These are phyloP conservation scores for Mionectes olivaceus DNA, from an alignment of 2,797 vertebrate species.

Conservation along the genomic window DNA sequence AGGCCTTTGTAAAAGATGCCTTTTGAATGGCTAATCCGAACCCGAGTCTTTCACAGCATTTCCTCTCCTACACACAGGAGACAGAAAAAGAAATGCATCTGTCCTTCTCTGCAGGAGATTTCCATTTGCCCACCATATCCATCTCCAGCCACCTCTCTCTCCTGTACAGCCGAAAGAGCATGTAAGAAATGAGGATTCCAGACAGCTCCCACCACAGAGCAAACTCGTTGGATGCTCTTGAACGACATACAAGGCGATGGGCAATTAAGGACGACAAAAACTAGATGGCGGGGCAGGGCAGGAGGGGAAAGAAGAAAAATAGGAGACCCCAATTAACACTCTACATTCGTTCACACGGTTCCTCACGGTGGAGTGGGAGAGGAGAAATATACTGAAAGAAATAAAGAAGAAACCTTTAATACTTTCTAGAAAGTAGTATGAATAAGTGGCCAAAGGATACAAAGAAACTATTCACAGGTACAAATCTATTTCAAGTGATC, in stretches of 20 bases:
- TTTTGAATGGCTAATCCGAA: not conserved
- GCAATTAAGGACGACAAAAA: not conserved
- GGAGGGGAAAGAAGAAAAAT: not conserved
- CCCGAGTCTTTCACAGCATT: not conserved
- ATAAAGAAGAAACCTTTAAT: not conserved
- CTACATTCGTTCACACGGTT: not conserved
- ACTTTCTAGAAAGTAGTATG: not conserved
- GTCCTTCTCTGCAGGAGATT: not conserved
- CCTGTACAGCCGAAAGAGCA: not conserved
- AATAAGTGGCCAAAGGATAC: not conserved
- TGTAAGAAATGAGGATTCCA: not conserved
- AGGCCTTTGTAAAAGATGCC: not conserved
- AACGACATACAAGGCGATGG: not conserved
- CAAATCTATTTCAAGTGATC: not conserved
- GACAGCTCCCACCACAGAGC: not conserved
- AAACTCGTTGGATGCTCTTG: not conserved
- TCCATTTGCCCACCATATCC: not conserved
- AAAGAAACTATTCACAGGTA: not conserved
- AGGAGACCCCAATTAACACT: not conserved
- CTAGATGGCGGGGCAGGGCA: rapidly evolving
- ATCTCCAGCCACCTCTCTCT: not conserved
- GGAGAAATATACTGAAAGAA: not conserved
- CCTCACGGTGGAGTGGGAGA: not conserved
- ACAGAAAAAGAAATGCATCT: not conserved
- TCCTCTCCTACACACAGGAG: not conserved